A percentile compares a stretch with the other conserved stretches of the same genome.
phyloP scores from a whole-genome alignment of 1,140 invertebrate genomes.

The Hycleus cichorii region DNA sequence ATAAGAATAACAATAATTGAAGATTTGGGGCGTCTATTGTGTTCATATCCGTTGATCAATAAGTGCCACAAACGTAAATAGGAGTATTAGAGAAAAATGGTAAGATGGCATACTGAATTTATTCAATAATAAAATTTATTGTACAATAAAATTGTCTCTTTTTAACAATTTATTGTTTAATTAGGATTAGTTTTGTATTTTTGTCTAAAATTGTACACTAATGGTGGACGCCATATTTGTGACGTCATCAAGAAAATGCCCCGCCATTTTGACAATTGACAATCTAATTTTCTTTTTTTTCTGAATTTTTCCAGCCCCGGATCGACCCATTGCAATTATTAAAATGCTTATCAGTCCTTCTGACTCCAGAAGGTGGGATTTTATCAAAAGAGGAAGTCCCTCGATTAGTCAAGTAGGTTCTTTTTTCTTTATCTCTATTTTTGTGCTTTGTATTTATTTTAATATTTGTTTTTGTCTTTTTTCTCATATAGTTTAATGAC shows the following conservation, averaged over 20 bases:
- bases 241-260: slow-evolving; percentile 1
- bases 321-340: slow-evolving; percentile 84
- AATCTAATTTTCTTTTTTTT: slow-evolving; percentile 1
- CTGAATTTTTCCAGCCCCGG: slow-evolving; percentile 65
- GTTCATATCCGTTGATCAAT: too few relatives aligned
- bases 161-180: neutral
- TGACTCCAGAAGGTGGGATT: slow-evolving; percentile 77
- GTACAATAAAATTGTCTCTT: slow-evolving; percentile 7
- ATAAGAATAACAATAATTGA: too few relatives aligned
- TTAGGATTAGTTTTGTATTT: neutral
- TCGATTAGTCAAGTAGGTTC: slow-evolving; percentile 62
- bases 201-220: neutral
- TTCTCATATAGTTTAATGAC: slow-evolving; percentile 79
- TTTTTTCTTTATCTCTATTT: neutral
- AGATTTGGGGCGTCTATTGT: too few relatives aligned
- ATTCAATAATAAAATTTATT: slow-evolving; percentile 11
- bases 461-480: slow-evolving; percentile 17
- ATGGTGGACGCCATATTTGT: slow-evolving; percentile 7
- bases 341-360: slow-evolving; percentile 74
- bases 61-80: too few relatives aligned
- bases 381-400: slow-evolving; percentile 78
- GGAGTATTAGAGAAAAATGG: slow-evolving; percentile 4
- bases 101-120: slow-evolving; percentile 11
- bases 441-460: slow-evolving; percentile 1
- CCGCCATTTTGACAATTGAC: neutral